Base-by-base conservation (phyloP, 1,140 invertebrate species). In the Drosophila varians region DNA sequence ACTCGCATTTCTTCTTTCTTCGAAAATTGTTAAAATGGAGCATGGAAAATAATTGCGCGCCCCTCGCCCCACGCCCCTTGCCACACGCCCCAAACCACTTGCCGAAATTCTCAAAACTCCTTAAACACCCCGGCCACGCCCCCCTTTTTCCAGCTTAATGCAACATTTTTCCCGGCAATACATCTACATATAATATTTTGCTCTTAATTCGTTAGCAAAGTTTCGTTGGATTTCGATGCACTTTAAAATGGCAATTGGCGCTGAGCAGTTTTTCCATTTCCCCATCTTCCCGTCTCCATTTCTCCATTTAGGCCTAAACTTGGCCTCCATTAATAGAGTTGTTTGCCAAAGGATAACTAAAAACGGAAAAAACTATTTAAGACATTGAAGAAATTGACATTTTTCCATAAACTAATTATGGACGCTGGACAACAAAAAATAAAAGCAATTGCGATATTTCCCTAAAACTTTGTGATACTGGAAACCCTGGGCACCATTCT, bases 21-120 rank as follows among this genome's bases (percentile, higher is more conserved):
- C n/a, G n/a, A n/a, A 53, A 68, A 68, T 68, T 68, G 61, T 68
- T 68, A 68, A 68, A 68, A 68, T 68, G 61, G 64, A 66, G 64
- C 46, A 66, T 66, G 62, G 38, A 66, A 68, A 66, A 68, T 68
- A 68, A 68, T 68, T 68, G 64, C 64, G 60, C 53, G 62, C 47
- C 40, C 45, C 26, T 12, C 1, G 4, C 56, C 12, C 26, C 19
- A 25, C 5, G 16, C 53, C 23, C 40, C 52, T 5, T 4, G 21
- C 21, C 21, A 23, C 19, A 45, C n/a, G 6, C 28, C 25, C 11
- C 11, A 25, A n/a, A 4, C 18, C 25, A 19, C 11, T 6, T 6
- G 14, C n/a, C 14, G 36, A 16, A 6, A 38, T 38, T 12, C 36
- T 12, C 36, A 12, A 38, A 38, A 38, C 36, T 38, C 16, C 36